Percentiles rank a stretch among this genome's conserved stretches.
Evolutionary conservation across 2,113 vertebrate species (phyloP).

Genomic region (Amphiprion percula): DNA sequence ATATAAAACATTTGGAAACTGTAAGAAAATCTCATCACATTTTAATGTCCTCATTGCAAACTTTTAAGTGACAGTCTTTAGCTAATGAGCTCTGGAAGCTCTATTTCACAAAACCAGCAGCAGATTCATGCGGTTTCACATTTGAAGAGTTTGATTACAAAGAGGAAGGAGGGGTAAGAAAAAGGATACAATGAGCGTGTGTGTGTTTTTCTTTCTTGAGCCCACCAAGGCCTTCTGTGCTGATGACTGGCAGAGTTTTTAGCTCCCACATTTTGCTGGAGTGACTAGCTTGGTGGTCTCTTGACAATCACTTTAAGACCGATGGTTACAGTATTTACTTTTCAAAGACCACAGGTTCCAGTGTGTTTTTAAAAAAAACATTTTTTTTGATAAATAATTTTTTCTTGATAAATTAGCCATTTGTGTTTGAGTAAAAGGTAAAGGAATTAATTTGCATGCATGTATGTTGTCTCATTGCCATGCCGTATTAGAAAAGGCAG

Average conservation of each 20-base stretch:
- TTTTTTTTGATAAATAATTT: too few relatives aligned
- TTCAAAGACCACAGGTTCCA: conserved; percentile 70
- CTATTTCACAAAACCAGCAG: conserved; percentile 42
- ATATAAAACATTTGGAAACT: conserved; percentile 53
- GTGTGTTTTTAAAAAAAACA: not conserved
- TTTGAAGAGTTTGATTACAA: conserved; percentile 50
- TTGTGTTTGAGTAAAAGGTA: not conserved
- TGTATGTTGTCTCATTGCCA: conserved; percentile 26
- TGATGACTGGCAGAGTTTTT: conserved; percentile 44
- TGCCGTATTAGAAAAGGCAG: conserved; percentile 29
- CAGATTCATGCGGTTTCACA: conserved; percentile 63
- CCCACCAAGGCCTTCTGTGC: conserved; percentile 39
- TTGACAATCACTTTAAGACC: conserved; percentile 62
- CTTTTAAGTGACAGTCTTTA: conserved; percentile 33
- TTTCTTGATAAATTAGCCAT: not conserved
- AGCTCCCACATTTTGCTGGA: conserved; percentile 44
- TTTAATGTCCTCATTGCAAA: conserved; percentile 36
- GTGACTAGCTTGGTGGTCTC: conserved; percentile 68
- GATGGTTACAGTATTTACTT: conserved; percentile 64
- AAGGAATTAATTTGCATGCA: not conserved
- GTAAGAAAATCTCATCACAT: conserved; percentile 27
- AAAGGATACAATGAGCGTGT: conserved; percentile 20
- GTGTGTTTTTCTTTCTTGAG: conserved; percentile 38
- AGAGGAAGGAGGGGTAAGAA: conserved; percentile 2
- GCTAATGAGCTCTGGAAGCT: conserved; percentile 67